Base-by-base conservation (phyloP, 2,113 vertebrate species). In the Blennius ocellaris region DNA sequence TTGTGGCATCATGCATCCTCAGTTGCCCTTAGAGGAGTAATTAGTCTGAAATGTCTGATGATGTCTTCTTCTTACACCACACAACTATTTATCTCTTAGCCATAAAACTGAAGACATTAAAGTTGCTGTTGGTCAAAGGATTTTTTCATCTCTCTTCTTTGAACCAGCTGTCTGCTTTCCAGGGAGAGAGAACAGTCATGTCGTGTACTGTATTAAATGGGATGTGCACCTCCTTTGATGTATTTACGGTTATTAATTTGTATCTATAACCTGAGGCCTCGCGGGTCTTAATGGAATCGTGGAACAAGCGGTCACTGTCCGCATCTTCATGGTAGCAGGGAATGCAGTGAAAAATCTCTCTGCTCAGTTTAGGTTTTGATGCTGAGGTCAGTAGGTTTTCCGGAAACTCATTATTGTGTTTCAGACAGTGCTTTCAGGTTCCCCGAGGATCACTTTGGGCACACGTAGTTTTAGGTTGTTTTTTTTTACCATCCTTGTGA, bases 311-410 rank as follows among this genome's bases (percentile, higher is more conserved):
- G 52, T 43, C 17, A 55, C 48, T 36, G 44, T 9, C 10, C 41
- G 30, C 11, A 15, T 9, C 17, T 14, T 50, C 7, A 6, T 69
- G 62, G 7, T 45, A 57, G 51, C 6, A 41, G 37, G 21, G 2
- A 51, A 1, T 51, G 48, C 54, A 53, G 50, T 43, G 21, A 30
- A 30, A 30, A 30, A 30, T 30, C 21, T 30, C 21, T 30, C 21
- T 30, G 21, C 21, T 30, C 21, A 30, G 56, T 61, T 44, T n/a
- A 62, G 39, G 3, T 53, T 64, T 51, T 64, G 39, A 40, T 64
- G 16, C 38, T 51, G 48, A 64, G 36, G 61, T 16, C 47, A 50
- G 47, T 41, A 63, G 37, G 14, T 51, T 49, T 51, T 10, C 39
- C 8, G 21, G 15, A 64, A 30, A 14, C 37, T 21, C 44, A 64